Evolutionary conservation across 2,113 vertebrate species (phyloP).

Genomic region (Murina feae): DNA sequence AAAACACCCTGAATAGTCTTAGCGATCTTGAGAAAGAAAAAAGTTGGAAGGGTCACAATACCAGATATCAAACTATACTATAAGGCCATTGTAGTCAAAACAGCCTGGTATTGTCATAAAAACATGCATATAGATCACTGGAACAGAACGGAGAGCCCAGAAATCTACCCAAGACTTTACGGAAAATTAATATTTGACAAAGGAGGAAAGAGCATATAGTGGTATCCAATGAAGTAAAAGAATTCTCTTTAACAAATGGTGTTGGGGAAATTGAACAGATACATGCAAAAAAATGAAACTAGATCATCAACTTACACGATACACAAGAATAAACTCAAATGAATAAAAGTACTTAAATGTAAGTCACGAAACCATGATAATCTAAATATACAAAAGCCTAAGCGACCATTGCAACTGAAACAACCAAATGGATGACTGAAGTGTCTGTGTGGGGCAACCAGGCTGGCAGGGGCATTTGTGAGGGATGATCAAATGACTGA

Average conservation of each 20-base stretch:
- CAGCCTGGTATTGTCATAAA: neutral
- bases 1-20: neutral
- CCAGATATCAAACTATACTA: neutral
- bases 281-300: neutral
- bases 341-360: neutral
- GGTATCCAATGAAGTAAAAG: neutral
- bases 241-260: neutral
- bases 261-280: neutral
- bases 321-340: neutral
- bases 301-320: neutral
- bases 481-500: too few species aligned
- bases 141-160: neutral
- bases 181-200: neutral
- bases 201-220: neutral
- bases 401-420: too few species aligned
- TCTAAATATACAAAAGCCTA: too few species aligned
- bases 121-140: neutral
- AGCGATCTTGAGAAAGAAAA: neutral
- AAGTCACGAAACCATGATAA: neutral
- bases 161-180: neutral
- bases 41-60: neutral
- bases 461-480: too few species aligned
- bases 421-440: too few species aligned
- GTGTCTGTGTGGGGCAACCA: too few species aligned
- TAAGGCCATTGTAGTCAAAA: neutral